Evolutionary conservation across 2,113 vertebrate species (phyloP), one percentile per base, ranked within the genome.

Genomic region (Melanerpes aurifrons): DNA sequence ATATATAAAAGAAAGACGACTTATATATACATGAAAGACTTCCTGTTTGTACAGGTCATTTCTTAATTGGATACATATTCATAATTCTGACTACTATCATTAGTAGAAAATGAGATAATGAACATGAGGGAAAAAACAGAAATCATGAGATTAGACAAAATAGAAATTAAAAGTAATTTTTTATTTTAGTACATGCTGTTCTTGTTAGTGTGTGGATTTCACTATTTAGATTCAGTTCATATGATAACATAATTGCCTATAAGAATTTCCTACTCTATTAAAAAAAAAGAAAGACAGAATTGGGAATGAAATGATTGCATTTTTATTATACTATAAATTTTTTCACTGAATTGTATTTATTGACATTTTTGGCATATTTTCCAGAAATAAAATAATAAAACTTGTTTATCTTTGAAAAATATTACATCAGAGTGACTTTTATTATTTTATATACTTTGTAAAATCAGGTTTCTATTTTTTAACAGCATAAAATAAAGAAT

Each of bases 361-460:
- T 70, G 74, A 69, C 72, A 59, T 45, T 89, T 79, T 68, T 28
- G 74, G 8, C 61, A 87, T 97, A 93, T 90, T 89, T 91, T 93
- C 6, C 56, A 82, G 26, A 87, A 83, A 90, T 64, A 86, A 61
- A 80, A 74, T 10, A 96, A 94, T 93, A 95, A 96, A 96, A 87
- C 16, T 45, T 94, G 54, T 3, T 82, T 93, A 58, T 89, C 78
- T 92, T 91, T 94, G 32, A 84, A 89, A 89, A 93, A 69, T 32
- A 78, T 29, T 16, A 87, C 71, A 91, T 31, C 62, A 91, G 91
- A 13, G 63, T 95, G 77, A 79, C 25, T 47, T 81, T 92, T 28
- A 47, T 64, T 88, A 53, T 88, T 89, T 69, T 90, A 62, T 31
- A 25, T 74, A 32, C 3, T 68, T 77, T 48, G 5, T 75, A 47